phyloP scores from a whole-genome alignment of 2,113 vertebrate species.

The Strigops habroptila region DNA sequence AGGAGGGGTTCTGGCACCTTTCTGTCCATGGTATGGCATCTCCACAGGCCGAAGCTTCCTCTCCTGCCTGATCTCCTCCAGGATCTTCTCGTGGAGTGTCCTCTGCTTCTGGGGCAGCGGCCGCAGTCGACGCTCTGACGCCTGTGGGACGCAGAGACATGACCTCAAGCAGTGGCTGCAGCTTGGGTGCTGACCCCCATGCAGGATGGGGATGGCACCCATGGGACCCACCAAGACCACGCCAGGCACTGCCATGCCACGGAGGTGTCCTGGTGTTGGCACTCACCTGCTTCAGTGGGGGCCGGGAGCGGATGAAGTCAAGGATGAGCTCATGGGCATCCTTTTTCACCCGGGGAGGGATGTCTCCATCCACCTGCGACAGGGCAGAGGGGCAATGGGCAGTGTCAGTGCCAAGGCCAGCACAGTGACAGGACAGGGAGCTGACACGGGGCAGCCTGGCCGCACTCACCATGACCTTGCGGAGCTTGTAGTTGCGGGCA shows the following conservation, averaged over 20 bases:
- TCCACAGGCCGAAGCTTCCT: slow-evolving; percentile 86
- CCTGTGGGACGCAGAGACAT: slow-evolving; percentile 49
- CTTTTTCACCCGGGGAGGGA: slow-evolving; percentile 88
- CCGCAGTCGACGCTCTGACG: slow-evolving; percentile 83
- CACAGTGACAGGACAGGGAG: fast-evolving
- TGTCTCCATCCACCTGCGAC: slow-evolving; percentile 86
- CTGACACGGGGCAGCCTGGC: fast-evolving
- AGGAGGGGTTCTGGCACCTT: slow-evolving; percentile 53
- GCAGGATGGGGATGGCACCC: background rate
- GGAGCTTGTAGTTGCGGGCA: slow-evolving; percentile 88
- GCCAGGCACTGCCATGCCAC: fast-evolving
- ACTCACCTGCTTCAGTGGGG: slow-evolving; percentile 88
- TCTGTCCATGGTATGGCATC: slow-evolving; percentile 43
- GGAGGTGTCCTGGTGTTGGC: fast-evolving
- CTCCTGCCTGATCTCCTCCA: slow-evolving; percentile 91
- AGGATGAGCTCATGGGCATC: slow-evolving; percentile 91
- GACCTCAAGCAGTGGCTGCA: fast-evolving
- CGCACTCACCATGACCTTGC: slow-evolving; percentile 90
- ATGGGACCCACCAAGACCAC: background rate
- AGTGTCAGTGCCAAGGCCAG: fast-evolving
- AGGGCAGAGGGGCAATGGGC: background rate
- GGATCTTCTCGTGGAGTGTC: slow-evolving; percentile 86
- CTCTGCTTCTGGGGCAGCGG: slow-evolving; percentile 83
- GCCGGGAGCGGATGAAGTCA: slow-evolving; percentile 93
- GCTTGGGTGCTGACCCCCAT: fast-evolving